Conservation (phyloP, 2,797 vertebrate species). For the Oreonectes daqikongensis region DNA sequence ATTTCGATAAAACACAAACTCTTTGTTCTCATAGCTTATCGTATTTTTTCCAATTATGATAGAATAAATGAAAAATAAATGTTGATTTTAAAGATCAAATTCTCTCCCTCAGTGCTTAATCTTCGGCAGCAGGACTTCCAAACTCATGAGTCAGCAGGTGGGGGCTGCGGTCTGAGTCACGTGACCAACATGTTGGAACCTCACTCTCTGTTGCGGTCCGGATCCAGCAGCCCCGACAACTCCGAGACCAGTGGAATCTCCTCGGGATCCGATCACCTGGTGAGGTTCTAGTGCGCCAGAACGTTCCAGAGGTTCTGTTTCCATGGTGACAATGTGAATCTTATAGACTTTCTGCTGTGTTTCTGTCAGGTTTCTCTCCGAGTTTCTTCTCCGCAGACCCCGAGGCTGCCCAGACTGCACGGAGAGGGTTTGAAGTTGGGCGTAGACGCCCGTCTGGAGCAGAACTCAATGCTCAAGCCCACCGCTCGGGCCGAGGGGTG, state of each 20-base stretch:
- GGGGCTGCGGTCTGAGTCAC: constrained; percentile 79
- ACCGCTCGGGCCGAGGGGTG: constrained; percentile 79
- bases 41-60: too few relatives aligned
- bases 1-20: too few relatives aligned
- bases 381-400: constrained; percentile 22
- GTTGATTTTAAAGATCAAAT: not conserved
- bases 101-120: constrained; percentile 37
- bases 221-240: constrained; percentile 95
- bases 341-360: not conserved
- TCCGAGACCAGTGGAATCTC: constrained; percentile 97
- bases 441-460: constrained; percentile 81
- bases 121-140: constrained; percentile 81
- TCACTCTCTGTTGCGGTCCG: constrained; percentile 88
- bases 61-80: too few relatives aligned
- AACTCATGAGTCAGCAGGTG: constrained; percentile 78
- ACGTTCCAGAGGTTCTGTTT: not conserved
- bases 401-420: not conserved
- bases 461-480: constrained; percentile 76
- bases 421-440: constrained; percentile 82
- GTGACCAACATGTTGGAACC: constrained; percentile 70
- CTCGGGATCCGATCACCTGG: constrained; percentile 93
- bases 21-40: not conserved
- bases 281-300: constrained; percentile 16
- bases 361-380: constrained; percentile 19
- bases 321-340: not conserved